These are phyloP conservation scores for Antennarius striatus DNA, from an alignment of 2,113 vertebrate species.

Conservation along the genomic window DNA sequence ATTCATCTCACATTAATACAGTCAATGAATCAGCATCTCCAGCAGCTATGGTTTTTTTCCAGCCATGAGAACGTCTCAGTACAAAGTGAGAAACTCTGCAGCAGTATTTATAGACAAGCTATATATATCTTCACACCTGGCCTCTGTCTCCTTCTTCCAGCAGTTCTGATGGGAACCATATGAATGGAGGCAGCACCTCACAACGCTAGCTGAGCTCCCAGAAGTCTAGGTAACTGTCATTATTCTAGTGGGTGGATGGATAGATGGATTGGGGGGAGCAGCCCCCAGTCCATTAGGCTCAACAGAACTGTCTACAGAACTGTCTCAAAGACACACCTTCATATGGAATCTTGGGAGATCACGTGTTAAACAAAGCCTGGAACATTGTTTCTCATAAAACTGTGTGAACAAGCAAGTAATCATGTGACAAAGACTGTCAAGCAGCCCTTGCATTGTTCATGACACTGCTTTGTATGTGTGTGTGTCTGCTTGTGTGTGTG, in stretches of 20 bases:
- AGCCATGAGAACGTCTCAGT: slow-evolving; percentile 16
- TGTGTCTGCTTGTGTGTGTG: background rate
- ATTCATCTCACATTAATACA: no score
- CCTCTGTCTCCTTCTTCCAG: slow-evolving; percentile 19
- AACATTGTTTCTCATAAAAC: slow-evolving; percentile 20
- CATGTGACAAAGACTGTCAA: slow-evolving; percentile 19
- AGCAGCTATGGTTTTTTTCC: no score
- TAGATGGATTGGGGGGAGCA: background rate
- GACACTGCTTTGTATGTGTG: slow-evolving; percentile 4
- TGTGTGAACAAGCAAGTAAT: background rate
- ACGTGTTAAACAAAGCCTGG: slow-evolving; percentile 24
- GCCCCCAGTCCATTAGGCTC: slow-evolving; percentile 1
- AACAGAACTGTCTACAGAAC: background rate
- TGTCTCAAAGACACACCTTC: slow-evolving; percentile 17
- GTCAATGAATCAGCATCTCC: no score
- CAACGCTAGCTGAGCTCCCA: slow-evolving; percentile 3
- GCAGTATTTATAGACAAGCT: slow-evolving; percentile 57
- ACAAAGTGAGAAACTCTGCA: slow-evolving; percentile 29
- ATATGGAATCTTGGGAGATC: slow-evolving; percentile 14
- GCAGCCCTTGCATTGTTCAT: slow-evolving; percentile 3
- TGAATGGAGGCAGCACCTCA: slow-evolving; percentile 33
- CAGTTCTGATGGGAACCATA: slow-evolving; percentile 15
- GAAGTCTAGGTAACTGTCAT: slow-evolving; percentile 31
- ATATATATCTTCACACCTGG: slow-evolving; percentile 39
- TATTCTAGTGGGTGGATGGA: background rate